These are phyloP conservation scores for Drosophila subobscura DNA, from an alignment of 1,140 invertebrate genomes.

Conservation along the genomic window DNA sequence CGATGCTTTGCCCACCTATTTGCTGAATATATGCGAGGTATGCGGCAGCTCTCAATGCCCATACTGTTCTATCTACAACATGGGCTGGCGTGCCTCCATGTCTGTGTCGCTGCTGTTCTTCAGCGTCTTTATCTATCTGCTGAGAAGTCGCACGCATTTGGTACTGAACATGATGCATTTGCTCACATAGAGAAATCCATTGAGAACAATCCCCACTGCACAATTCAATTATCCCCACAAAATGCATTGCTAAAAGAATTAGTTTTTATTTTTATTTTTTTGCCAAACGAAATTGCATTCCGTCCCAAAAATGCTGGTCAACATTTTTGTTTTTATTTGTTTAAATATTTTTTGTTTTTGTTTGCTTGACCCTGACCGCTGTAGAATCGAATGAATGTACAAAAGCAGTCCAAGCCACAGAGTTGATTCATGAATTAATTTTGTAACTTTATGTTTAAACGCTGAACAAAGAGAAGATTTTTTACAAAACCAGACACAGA, in stretches of 20 bases:
- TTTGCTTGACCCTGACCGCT: conserved; percentile 18
- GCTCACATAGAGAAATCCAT: conserved; percentile 57
- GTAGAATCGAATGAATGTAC: conserved; percentile 60
- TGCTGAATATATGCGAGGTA: conserved; percentile 98
- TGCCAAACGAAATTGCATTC: conserved; percentile 69
- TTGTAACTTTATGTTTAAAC: conserved; percentile 28
- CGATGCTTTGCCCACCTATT: conserved; percentile 93
- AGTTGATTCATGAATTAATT: conserved; percentile 23
- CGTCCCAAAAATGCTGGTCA: conserved; percentile 64
- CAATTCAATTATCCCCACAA: conserved; percentile 4
- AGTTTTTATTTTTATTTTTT: conserved; percentile 39
- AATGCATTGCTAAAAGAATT: conserved; percentile 33
- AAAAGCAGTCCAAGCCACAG: conserved; percentile 40
- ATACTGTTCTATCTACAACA: conserved; percentile 96
- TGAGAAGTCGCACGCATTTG: conserved; percentile 77
- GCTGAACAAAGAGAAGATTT: conserved; percentile 32
- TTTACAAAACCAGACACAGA: conserved; percentile 19
- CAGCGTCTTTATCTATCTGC: conserved; percentile 77
- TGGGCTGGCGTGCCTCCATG: conserved; percentile 84
- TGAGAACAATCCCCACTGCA: neutral
- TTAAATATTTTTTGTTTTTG: conserved; percentile 25
- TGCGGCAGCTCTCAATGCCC: conserved; percentile 99
- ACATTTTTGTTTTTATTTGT: conserved; percentile 42
- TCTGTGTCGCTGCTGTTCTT: conserved; percentile 76
- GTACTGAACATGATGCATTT: conserved; percentile 68